Percentiles rank a stretch among this genome's conserved stretches.
phyloP scores from a whole-genome alignment of 2,888 invertebrate genomes.

The Catocala nupta region DNA sequence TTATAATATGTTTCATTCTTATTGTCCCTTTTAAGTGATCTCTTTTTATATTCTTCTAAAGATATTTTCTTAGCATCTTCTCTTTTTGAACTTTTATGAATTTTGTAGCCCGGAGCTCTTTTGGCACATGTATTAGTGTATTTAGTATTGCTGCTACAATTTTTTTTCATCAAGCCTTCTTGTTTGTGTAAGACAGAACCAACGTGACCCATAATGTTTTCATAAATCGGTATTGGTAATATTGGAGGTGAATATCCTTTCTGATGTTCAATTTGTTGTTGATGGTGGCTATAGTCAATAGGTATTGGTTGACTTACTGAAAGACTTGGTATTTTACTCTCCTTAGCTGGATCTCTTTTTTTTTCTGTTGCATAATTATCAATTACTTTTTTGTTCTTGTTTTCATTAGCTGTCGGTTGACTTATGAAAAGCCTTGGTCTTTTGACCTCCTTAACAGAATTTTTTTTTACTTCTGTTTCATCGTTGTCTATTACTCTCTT shows the following conservation, averaged over 20 bases:
- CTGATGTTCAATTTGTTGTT: constrained; percentile 5
- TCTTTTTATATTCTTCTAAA: constrained; percentile 64
- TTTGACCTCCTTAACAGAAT: not conserved
- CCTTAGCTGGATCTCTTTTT: not conserved
- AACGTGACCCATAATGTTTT: constrained; percentile 41
- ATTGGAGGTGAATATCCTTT: constrained; percentile 70
- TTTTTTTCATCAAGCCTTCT: not conserved
- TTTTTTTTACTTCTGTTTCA: not conserved
- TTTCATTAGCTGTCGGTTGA: not conserved
- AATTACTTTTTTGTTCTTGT: not conserved
- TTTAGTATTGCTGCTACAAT: not conserved
- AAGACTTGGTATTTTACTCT: constrained; percentile 6
- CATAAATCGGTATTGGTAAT: constrained; percentile 69
- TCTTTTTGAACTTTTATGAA: constrained; percentile 11
- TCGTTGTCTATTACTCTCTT: not conserved
- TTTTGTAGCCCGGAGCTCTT: constrained; percentile 9
- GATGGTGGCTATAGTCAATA: not conserved
- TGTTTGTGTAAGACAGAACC: constrained; percentile 9
- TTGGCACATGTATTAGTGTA: not conserved
- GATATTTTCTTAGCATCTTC: constrained; percentile 60
- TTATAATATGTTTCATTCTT: constrained; percentile 7
- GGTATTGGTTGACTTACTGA: not conserved
- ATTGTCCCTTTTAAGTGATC: constrained; percentile 24
- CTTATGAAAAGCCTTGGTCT: constrained; percentile 6
- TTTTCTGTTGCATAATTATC: not conserved